phyloP scores from a whole-genome alignment of 2,797 vertebrate species.

The Taenioides sp. region DNA sequence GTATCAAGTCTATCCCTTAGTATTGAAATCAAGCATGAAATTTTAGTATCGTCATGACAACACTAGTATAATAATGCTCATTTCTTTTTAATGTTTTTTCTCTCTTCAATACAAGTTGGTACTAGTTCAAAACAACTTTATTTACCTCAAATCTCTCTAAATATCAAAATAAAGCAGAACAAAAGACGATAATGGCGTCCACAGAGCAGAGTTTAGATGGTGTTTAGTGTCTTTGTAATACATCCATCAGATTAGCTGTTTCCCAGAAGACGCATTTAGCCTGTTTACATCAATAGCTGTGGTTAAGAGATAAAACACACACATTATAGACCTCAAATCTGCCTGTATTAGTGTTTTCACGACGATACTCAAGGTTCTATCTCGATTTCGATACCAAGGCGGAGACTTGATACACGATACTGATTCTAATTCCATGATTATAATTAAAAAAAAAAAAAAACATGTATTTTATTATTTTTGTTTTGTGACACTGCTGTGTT shows the following conservation, averaged over 20 bases:
- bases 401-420: too few relatives aligned
- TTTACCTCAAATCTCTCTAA: background rate
- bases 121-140: slow-evolving; percentile 2
- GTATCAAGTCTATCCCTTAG: too few relatives aligned
- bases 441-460: too few relatives aligned
- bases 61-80: background rate
- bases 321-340: background rate
- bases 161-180: background rate
- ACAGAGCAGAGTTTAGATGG: background rate
- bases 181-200: background rate
- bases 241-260: slow-evolving; percentile 8
- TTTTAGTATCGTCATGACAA: background rate
- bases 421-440: too few relatives aligned
- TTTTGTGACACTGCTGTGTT: too few relatives aligned
- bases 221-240: slow-evolving; percentile 1
- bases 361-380: background rate
- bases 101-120: background rate
- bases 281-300: slow-evolving; percentile 8
- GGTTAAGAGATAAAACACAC: background rate
- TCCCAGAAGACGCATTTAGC: slow-evolving; percentile 4
- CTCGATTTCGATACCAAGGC: too few relatives aligned
- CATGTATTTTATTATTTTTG: too few relatives aligned
- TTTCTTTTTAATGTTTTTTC: background rate
- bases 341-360: background rate
- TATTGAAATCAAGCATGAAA: too few relatives aligned